Evolutionary conservation across 2,797 vertebrate species (phyloP).

Genomic region (Oryzias sinensis): DNA sequence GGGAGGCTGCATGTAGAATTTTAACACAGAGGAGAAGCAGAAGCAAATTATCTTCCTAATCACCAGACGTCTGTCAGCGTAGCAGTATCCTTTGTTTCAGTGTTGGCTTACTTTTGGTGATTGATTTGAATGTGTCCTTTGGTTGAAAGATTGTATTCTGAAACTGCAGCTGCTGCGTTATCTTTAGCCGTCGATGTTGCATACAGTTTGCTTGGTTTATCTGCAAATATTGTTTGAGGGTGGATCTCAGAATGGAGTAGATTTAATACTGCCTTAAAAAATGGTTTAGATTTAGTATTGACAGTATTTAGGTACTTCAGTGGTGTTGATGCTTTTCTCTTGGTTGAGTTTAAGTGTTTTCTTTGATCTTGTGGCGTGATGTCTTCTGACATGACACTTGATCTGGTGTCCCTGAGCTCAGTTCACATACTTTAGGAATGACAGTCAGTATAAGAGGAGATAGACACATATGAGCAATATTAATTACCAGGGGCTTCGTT

Average conservation of each 20-base stretch:
- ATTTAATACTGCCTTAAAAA: constrained; percentile 77
- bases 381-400: constrained; percentile 59
- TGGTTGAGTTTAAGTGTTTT: constrained; percentile 23
- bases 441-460: constrained; percentile 40
- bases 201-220: constrained; percentile 47
- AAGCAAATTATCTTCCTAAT: constrained; percentile 42
- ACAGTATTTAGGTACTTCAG: constrained; percentile 60
- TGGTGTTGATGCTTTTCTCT: constrained; percentile 55
- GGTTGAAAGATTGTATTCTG: constrained; percentile 59
- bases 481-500: constrained; percentile 75
- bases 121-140: constrained; percentile 50
- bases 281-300: constrained; percentile 61
- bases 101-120: constrained; percentile 20
- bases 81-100: constrained; percentile 64
- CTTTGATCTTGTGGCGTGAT: constrained; percentile 36
- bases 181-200: constrained; percentile 63
- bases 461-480: constrained; percentile 81
- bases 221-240: constrained; percentile 41
- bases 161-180: constrained; percentile 53
- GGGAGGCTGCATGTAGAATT: constrained; percentile 41
- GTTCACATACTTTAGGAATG: constrained; percentile 39
- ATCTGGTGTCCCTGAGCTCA: constrained; percentile 45
- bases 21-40: constrained; percentile 43
- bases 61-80: constrained; percentile 59
- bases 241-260: constrained; percentile 51